Evolutionary conservation across 1,140 invertebrate species (phyloP).

Genomic region (Aphidius ervi): DNA sequence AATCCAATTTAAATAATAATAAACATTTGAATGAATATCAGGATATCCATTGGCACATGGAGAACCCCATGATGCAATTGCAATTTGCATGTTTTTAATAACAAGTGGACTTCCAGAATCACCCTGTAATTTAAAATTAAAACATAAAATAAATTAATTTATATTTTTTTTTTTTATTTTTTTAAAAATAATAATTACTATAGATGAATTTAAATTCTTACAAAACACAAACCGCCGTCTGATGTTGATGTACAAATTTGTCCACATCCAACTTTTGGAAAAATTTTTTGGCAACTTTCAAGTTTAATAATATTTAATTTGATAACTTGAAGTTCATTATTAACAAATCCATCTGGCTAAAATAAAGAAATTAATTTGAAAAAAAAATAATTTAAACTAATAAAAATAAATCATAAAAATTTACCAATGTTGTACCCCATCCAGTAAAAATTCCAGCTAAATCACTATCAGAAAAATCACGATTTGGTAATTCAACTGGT

Average conservation of each 20-base stretch:
- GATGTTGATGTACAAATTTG: constrained; percentile 18
- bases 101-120: constrained; percentile 54
- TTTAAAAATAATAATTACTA: constrained; percentile 8
- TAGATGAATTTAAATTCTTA: constrained; percentile 15
- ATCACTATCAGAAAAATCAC: constrained; percentile 30
- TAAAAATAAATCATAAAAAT: constrained; percentile 7
- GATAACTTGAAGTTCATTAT: constrained; percentile 28
- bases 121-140: constrained; percentile 33
- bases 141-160: not conserved
- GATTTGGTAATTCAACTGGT: constrained; percentile 35
- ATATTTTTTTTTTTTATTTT: constrained; percentile 10
- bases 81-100: constrained; percentile 41
- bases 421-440: constrained; percentile 39
- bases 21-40: constrained; percentile 59
- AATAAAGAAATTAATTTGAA: constrained; percentile 3
- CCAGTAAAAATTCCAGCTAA: constrained; percentile 40
- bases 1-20: constrained; percentile 44
- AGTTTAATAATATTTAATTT: constrained; percentile 26
- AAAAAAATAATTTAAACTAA: constrained; percentile 17
- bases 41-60: constrained; percentile 55
- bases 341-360: constrained; percentile 18
- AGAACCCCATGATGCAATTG: constrained; percentile 58
- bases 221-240: constrained; percentile 22
- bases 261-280: constrained; percentile 20
- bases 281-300: constrained; percentile 17